Evolutionary conservation across 2,113 vertebrate genomes (phyloP), one percentile per base, ranked within the genome.

Genomic region (Poecilia latipinna): DNA sequence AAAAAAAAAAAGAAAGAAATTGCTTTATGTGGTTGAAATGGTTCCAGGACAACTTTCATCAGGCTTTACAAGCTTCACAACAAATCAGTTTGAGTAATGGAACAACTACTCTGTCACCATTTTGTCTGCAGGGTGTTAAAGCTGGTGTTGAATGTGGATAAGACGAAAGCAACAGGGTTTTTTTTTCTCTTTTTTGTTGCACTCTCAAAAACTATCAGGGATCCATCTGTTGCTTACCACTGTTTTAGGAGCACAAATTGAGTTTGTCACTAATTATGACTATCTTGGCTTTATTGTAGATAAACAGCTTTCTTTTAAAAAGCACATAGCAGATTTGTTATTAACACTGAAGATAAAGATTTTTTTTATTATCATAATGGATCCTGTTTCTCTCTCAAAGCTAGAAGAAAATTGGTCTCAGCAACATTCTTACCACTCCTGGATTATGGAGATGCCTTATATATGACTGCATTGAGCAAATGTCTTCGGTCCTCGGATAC

Each of bases 331-430:
- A 44, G 3, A 13, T 44, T 44, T 44, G 11, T 44, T 13, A 44
- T 13, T 12, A 15, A 44, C 13, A 44, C 42, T 44, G n/a, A 61
- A n/a, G 26, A 26, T 61, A 24, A 26, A 26, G 57, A 60, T 60
- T 60, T 24, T 17, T 61, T 61, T 61, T 61, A n/a, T 61, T 61
- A 61, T 61, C 57, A 3, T 8, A 26, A 26, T 61, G 24, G 24
- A 61, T 61, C 24, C 57, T 61, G 57, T 61, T 61, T 61, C 26
- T 26, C 57, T 61, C 57, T 61, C n/a, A 8, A 26, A 26, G 6
- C 57, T 61, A 61, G 57, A 61, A 61, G 57, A 61, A 61, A 61
- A 61, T 26, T 61, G 57, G 57, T 61, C 8, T 61, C n/a, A 61
- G 57, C 57, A 61, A n/a, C 61, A 26, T 62, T 62, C 13, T 62